Conservation (phyloP, 2,888 invertebrate genomes). For the Drosophila tanythrix region DNA sequence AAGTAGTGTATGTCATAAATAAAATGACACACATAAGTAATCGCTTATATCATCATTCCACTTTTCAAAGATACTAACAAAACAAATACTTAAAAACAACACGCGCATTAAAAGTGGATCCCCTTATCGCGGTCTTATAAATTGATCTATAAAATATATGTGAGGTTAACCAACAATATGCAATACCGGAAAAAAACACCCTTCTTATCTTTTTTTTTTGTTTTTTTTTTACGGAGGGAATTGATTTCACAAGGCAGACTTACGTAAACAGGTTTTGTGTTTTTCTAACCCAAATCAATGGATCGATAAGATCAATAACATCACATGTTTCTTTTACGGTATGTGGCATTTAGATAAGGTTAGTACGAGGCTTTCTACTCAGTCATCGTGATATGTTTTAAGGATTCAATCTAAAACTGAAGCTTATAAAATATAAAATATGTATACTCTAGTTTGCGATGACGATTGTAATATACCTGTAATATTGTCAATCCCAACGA, state of each 20-base stretch:
- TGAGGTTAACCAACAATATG: conserved; percentile 14
- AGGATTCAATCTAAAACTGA: not conserved
- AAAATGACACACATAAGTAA: conserved; percentile 1
- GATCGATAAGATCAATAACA: conserved; percentile 44
- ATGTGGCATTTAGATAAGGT: not conserved
- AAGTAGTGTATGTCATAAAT: conserved; percentile 1
- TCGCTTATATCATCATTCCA: conserved; percentile 34
- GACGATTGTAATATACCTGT: not conserved
- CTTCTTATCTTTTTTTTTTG: conserved; percentile 56
- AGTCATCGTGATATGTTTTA: not conserved
- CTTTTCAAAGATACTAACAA: conserved; percentile 17
- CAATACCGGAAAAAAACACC: conserved; percentile 20
- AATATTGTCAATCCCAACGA: not conserved
- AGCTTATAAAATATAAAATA: not conserved
- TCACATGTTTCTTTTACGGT: conserved; percentile 42
- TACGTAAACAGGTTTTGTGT: conserved; percentile 36
- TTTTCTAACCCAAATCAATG: conserved; percentile 42
- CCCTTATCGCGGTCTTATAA: conserved; percentile 58
- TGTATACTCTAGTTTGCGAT: not conserved
- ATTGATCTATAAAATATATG: conserved; percentile 53
- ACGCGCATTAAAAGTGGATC: conserved; percentile 36
- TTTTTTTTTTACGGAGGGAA: conserved; percentile 21
- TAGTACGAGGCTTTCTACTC: not conserved
- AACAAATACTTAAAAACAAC: conserved; percentile 35
- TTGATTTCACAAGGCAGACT: conserved; percentile 61